A percentile compares a stretch with the other conserved stretches of the same genome.
Evolutionary conservation across 1,140 invertebrate genomes (phyloP).

Genomic region (Pygmarrhopalites habei): DNA sequence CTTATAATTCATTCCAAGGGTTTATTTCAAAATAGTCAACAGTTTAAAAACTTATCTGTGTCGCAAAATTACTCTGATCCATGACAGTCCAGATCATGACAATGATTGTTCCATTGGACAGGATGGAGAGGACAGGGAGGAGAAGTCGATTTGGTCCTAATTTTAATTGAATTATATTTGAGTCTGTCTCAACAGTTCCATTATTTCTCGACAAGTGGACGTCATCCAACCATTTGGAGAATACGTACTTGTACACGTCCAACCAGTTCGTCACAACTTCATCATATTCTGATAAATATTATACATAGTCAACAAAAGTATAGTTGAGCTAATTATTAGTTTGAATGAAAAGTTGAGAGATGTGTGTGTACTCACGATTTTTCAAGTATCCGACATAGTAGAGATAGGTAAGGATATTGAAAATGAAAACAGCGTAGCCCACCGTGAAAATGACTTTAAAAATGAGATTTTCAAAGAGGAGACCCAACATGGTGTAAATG

Average conservation of each 20-base stretch:
- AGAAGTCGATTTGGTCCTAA: conserved; percentile 1
- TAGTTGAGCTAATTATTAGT: not conserved
- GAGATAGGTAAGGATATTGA: conserved; percentile 22
- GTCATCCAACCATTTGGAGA: not conserved
- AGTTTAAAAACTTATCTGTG: too few species aligned
- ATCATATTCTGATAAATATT: conserved; percentile 12
- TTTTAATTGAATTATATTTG: conserved; percentile 8
- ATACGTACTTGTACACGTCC: conserved; percentile 18
- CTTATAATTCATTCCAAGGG: too few species aligned
- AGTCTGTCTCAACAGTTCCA: conserved; percentile 7
- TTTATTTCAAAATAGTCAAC: too few species aligned
- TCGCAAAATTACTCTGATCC: conserved; percentile 31
- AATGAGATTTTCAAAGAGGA: conserved; percentile 28
- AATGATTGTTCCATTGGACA: conserved; percentile 21
- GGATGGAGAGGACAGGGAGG: conserved; percentile 10
- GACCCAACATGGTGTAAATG: conserved; percentile 27
- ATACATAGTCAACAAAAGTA: not conserved
- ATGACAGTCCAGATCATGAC: conserved; percentile 31
- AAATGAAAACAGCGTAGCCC: conserved; percentile 14
- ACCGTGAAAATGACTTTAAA: conserved; percentile 29
- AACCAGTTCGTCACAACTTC: conserved; percentile 18
- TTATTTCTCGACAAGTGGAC: not conserved
- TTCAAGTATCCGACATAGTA: conserved; percentile 30
- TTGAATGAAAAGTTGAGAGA: too few species aligned
- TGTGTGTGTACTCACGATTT: conserved; percentile 14